These are phyloP conservation scores for Microcebus ravelobensis DNA, from an alignment of 2,113 vertebrate genomes.

Conservation along the genomic window DNA sequence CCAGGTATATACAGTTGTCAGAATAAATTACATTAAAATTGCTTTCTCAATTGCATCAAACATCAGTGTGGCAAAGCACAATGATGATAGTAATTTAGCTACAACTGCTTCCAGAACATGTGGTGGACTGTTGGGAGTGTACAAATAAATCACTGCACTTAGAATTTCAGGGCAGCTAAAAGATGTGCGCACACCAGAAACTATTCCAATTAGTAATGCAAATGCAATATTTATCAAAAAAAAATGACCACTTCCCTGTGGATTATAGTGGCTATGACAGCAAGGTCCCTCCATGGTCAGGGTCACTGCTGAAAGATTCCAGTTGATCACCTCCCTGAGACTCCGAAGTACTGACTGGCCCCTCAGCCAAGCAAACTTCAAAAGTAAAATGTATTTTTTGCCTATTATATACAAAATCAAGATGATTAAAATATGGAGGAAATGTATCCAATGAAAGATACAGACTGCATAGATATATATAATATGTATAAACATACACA, in stretches of 20 bases:
- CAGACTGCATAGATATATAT: background rate
- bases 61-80: background rate
- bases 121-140: too few species aligned
- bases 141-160: background rate
- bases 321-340: background rate
- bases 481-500: background rate
- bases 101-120: background rate
- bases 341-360: rapidly evolving
- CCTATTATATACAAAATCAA: background rate
- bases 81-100: background rate
- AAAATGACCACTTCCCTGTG: background rate
- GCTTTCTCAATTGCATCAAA: background rate
- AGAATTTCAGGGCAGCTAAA: background rate
- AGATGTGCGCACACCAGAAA: background rate
- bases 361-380: background rate
- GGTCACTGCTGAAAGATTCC: too few species aligned
- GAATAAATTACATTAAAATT: constrained; percentile 8
- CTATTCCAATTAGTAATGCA: background rate
- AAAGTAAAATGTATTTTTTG: background rate
- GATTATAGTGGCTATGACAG: background rate
- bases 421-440: background rate
- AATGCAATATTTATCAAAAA: background rate
- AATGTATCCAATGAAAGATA: background rate
- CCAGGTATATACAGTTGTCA: background rate
- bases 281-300: rapidly evolving